Percentiles rank a stretch among this genome's conserved stretches.
phyloP scores from a whole-genome alignment of 1,140 invertebrate genomes.

The Harpegnathos saltator region DNA sequence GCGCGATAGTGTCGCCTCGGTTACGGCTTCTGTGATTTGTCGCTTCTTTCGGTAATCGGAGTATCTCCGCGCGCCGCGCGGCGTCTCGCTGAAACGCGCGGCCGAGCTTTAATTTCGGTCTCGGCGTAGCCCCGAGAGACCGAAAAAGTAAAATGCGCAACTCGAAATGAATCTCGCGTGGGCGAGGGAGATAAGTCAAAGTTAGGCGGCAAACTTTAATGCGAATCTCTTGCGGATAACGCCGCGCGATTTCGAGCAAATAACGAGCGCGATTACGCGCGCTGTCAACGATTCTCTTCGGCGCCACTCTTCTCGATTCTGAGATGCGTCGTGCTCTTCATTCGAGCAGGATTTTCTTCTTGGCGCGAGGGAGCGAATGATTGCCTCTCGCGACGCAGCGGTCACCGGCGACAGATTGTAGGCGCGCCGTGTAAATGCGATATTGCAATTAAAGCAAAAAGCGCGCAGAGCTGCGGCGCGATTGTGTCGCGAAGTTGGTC shows the following conservation, averaged over 20 bases:
- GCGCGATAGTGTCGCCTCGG: too few relatives aligned
- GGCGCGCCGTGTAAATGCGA: not conserved
- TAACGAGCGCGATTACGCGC: not conserved
- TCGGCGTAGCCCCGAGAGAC: too few relatives aligned
- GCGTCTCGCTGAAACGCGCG: too few relatives aligned
- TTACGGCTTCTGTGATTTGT: not conserved
- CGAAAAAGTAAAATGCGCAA: too few relatives aligned
- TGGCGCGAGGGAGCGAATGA: not conserved
- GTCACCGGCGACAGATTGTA: not conserved
- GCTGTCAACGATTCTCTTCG: too few relatives aligned
- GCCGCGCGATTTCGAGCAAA: not conserved
- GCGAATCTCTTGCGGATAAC: too few relatives aligned
- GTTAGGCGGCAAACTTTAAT: too few relatives aligned
- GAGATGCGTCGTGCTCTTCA: not conserved
- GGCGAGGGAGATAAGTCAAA: too few relatives aligned
- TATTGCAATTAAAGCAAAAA: not conserved
- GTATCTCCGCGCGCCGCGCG: too few relatives aligned
- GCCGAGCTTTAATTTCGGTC: too few relatives aligned
- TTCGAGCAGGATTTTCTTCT: not conserved
- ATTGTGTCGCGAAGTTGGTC: not conserved
- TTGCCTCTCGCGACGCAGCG: too few relatives aligned
- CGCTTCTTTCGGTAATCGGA: not conserved
- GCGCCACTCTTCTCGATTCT: not conserved
- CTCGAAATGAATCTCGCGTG: too few relatives aligned
- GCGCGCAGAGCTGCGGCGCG: not conserved